phyloP scores from a whole-genome alignment of 2,797 vertebrate genomes.

The Oceanodroma leucorhoa region DNA sequence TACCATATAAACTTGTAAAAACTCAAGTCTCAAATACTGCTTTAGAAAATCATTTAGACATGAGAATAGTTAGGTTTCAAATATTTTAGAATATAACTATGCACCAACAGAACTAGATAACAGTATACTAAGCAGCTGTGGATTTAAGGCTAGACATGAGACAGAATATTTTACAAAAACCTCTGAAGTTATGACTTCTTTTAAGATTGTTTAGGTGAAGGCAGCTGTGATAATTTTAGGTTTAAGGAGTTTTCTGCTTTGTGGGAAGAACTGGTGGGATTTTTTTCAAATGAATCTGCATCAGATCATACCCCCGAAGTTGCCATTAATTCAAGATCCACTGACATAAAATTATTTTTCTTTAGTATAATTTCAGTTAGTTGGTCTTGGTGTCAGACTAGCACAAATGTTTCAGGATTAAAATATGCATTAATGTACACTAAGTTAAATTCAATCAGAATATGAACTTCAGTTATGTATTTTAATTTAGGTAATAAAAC shows the following conservation, averaged over 20 bases:
- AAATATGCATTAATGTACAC: not conserved
- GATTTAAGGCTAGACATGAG: not conserved
- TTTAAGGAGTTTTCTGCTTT: slow-evolving; percentile 2
- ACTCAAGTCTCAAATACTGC: not conserved
- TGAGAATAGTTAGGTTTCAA: not conserved
- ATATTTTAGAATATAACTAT: not conserved
- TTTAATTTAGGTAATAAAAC: slow-evolving; percentile 43
- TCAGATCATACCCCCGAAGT: slow-evolving; percentile 18
- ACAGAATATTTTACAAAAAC: not conserved
- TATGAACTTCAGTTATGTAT: slow-evolving; percentile 17
- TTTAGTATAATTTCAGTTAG: slow-evolving; percentile 46
- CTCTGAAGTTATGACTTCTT: not conserved
- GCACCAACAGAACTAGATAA: not conserved
- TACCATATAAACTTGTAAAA: not conserved
- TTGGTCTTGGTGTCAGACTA: slow-evolving; percentile 21
- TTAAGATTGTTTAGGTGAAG: not conserved
- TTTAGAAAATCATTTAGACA: not conserved
- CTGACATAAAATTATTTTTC: slow-evolving; percentile 44
- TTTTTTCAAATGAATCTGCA: slow-evolving; percentile 18
- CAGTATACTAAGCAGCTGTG: not conserved
- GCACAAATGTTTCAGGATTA: slow-evolving; percentile 12
- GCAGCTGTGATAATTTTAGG: not conserved
- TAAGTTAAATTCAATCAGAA: slow-evolving; percentile 47
- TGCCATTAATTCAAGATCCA: slow-evolving; percentile 27
- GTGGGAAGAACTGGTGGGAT: slow-evolving; percentile 17